Evolutionary conservation across 2,888 invertebrate species (phyloP).

Genomic region (Cheiracanthium punctorium): DNA sequence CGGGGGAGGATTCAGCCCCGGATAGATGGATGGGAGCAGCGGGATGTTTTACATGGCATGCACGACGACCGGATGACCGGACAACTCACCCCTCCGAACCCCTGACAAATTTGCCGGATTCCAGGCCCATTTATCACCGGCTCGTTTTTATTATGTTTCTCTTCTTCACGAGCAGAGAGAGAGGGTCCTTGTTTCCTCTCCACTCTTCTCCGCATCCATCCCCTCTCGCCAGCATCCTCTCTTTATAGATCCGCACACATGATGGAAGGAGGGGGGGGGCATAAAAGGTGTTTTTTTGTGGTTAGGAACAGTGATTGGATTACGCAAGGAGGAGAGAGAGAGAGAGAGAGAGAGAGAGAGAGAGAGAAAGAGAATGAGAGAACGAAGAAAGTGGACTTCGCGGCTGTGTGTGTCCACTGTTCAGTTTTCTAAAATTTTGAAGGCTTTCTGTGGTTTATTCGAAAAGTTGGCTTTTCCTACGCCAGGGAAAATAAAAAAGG

Average conservation of each 20-base stretch:
- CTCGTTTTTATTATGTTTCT: slow-evolving; percentile 64
- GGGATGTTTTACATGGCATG: slow-evolving; percentile 64
- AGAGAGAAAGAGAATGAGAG: no score
- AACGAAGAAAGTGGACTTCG: no score
- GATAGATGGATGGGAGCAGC: slow-evolving; percentile 49
- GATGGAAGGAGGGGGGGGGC: neutral
- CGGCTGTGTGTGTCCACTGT: no score
- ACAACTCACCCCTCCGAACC: slow-evolving; percentile 34
- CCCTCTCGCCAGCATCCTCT: neutral
- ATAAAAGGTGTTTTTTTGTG: neutral
- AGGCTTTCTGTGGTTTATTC: no score
- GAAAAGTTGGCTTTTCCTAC: no score
- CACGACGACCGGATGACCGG: slow-evolving; percentile 58
- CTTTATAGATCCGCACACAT: neutral
- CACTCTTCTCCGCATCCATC: neutral
- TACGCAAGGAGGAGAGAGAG: neutral
- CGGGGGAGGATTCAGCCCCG: slow-evolving; percentile 45
- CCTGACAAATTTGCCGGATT: slow-evolving; percentile 69
- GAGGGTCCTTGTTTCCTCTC: neutral
- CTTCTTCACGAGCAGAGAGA: no score
- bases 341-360: no score
- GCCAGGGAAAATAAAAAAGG: no score
- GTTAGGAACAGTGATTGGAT: neutral
- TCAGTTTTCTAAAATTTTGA: no score
- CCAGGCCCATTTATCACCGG: slow-evolving; percentile 62